Conservation (phyloP, 2,888 invertebrate species). For the Nysson spinosus region DNA sequence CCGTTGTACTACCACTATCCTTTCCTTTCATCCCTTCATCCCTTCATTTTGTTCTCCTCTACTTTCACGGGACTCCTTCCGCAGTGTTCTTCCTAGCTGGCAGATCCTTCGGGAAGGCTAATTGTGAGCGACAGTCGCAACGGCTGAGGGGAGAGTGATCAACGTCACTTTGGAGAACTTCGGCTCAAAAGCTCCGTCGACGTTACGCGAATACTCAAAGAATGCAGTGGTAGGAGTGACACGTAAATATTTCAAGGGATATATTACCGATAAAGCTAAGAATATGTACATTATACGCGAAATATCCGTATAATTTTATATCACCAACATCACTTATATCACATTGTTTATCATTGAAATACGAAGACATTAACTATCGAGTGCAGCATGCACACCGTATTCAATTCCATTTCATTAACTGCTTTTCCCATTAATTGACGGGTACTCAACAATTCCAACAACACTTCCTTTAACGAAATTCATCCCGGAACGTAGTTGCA, state of each 20-base stretch:
- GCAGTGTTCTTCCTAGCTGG: conserved; percentile 59
- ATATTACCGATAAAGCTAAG: too few relatives aligned
- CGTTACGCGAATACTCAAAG: conserved; percentile 47
- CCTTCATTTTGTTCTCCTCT: conserved; percentile 59
- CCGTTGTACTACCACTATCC: conserved; percentile 45
- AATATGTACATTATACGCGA: too few relatives aligned
- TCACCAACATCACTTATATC: too few relatives aligned
- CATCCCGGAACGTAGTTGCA: too few relatives aligned
- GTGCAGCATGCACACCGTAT: too few relatives aligned
- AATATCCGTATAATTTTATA: too few relatives aligned
- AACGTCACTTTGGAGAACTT: conserved; percentile 70
- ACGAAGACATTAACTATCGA: too few relatives aligned
- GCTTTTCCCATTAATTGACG: too few relatives aligned
- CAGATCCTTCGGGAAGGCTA: conserved; percentile 71
- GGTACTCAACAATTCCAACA: too few relatives aligned
- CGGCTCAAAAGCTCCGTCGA: conserved; percentile 60
- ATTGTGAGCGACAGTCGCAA: conserved; percentile 75
- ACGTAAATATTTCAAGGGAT: not conserved
- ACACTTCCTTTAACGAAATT: too few relatives aligned
- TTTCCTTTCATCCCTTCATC: conserved; percentile 24
- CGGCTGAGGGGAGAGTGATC: conserved; percentile 66
- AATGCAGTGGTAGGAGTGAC: conserved; percentile 30
- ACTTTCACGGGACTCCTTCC: conserved; percentile 56
- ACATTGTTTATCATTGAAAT: too few relatives aligned
- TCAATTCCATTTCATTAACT: too few relatives aligned